Percentiles rank a stretch among this genome's conserved stretches.
These are phyloP conservation scores for Cettia cetti DNA, from an alignment of 2,113 vertebrate species.

Conservation along the genomic window DNA sequence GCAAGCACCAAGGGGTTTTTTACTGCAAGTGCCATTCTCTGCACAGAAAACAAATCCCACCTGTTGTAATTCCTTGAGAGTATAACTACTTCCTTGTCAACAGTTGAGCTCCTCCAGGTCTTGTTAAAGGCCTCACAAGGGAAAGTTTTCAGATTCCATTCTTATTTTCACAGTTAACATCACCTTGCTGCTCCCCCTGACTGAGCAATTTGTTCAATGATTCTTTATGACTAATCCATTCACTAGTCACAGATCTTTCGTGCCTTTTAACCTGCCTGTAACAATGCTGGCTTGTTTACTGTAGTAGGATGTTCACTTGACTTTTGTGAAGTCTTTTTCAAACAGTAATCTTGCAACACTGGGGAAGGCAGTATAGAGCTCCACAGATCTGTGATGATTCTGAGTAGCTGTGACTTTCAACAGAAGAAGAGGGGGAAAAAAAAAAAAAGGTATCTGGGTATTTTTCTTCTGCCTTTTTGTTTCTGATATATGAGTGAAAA, in stretches of 20 bases:
- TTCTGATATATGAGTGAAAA: background rate
- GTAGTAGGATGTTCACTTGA: background rate
- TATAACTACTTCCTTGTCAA: background rate
- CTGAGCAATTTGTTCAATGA: background rate
- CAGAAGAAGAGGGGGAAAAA: background rate
- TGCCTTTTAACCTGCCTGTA: background rate
- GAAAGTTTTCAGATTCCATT: background rate
- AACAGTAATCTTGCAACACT: background rate
- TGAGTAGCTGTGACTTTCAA: background rate
- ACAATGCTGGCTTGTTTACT: background rate
- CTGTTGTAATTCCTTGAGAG: background rate
- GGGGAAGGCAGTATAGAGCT: background rate
- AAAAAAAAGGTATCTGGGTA: background rate
- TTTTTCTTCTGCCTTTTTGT: background rate
- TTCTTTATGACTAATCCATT: background rate
- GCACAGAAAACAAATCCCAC: background rate
- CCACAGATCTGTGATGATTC: background rate
- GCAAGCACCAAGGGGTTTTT: fast-evolving
- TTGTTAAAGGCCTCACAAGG: background rate
- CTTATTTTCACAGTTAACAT: background rate
- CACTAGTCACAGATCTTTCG: background rate
- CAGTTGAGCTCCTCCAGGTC: background rate
- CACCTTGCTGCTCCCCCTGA: background rate
- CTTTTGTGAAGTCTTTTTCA: background rate
- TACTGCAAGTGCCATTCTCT: background rate